Evolutionary conservation across 2,888 invertebrate species (phyloP).

Genomic region (Pherbina coryleti): DNA sequence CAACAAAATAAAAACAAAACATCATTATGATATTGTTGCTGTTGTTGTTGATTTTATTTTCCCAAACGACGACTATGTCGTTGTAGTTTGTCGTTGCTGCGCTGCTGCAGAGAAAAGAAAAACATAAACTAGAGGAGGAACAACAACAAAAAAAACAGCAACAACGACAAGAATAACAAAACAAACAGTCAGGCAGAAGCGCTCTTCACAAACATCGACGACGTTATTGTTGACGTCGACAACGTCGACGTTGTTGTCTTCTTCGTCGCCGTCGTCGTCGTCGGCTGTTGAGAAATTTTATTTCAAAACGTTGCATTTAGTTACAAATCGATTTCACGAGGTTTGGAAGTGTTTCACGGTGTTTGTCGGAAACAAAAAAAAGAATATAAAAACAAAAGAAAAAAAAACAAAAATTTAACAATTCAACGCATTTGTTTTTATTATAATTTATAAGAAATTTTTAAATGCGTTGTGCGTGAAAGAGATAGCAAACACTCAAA

Average conservation of each 20-base stretch:
- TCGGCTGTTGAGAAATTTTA: constrained; percentile 61
- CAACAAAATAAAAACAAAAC: constrained; percentile 64
- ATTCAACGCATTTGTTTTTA: background rate
- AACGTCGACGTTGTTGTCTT: background rate
- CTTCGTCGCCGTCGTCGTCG: constrained; percentile 31
- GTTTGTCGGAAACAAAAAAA: constrained; percentile 57
- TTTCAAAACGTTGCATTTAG: constrained; percentile 61
- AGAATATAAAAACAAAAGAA: background rate
- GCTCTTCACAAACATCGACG: constrained; percentile 5
- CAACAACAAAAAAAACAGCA: background rate
- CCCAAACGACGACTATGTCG: constrained; percentile 33
- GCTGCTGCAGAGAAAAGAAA: constrained; percentile 42
- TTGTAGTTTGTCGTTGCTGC: constrained; percentile 37
- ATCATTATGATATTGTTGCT: constrained; percentile 60
- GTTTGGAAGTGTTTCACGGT: constrained; percentile 63
- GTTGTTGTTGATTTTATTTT: constrained; percentile 20
- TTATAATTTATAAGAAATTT: background rate
- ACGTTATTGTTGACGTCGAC: background rate
- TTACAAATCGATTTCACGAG: constrained; percentile 67
- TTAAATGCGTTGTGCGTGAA: background rate
- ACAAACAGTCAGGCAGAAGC: background rate
- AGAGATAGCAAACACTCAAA: background rate
- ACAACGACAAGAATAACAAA: background rate
- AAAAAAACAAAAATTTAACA: background rate
- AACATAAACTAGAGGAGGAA: background rate